These are phyloP conservation scores for Agrilus cyanescens DNA, from an alignment of 2,888 invertebrate genomes.

Conservation along the genomic window DNA sequence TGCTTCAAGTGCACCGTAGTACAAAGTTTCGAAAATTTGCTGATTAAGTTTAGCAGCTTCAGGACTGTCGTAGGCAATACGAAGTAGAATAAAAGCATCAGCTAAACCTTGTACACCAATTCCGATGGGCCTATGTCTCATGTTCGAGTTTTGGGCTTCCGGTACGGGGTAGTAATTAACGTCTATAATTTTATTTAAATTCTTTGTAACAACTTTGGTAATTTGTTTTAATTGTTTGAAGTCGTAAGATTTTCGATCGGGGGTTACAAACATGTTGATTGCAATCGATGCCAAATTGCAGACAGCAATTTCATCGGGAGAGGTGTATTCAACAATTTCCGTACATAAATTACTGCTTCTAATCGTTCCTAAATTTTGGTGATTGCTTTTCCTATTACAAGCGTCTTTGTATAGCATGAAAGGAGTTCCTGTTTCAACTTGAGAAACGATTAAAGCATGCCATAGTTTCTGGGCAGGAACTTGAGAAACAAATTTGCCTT, in stretches of 20 bases:
- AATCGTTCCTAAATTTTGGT: slow-evolving; percentile 95
- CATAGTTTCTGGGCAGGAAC: slow-evolving; percentile 80
- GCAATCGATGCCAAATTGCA: slow-evolving; percentile 97
- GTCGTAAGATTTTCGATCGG: slow-evolving; percentile 66
- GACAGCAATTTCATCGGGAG: slow-evolving; percentile 88
- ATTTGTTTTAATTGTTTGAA: slow-evolving; percentile 78
- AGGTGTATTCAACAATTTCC: slow-evolving; percentile 92
- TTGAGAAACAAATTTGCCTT: slow-evolving; percentile 51
- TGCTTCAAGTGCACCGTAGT: slow-evolving; percentile 92
- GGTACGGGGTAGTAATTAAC: slow-evolving; percentile 90
- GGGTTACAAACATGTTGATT: slow-evolving; percentile 83
- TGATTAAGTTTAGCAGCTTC: slow-evolving; percentile 78
- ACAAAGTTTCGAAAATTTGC: slow-evolving; percentile 96
- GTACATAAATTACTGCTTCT: slow-evolving; percentile 97
- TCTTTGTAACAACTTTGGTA: slow-evolving; percentile 76
- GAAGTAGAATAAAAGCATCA: slow-evolving; percentile 89
- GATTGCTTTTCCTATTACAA: slow-evolving; percentile 94
- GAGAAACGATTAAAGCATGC: slow-evolving; percentile 88
- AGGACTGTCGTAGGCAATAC: slow-evolving; percentile 84
- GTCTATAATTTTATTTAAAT: slow-evolving; percentile 95
- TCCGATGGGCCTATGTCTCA: slow-evolving; percentile 73
- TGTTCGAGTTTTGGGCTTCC: slow-evolving; percentile 80
- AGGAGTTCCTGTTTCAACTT: slow-evolving; percentile 96
- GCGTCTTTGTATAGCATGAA: slow-evolving; percentile 96
- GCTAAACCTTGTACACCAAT: slow-evolving; percentile 97